These are phyloP conservation scores for Drosophila neotestacea DNA, from an alignment of 2,888 invertebrate species.

Conservation along the genomic window DNA sequence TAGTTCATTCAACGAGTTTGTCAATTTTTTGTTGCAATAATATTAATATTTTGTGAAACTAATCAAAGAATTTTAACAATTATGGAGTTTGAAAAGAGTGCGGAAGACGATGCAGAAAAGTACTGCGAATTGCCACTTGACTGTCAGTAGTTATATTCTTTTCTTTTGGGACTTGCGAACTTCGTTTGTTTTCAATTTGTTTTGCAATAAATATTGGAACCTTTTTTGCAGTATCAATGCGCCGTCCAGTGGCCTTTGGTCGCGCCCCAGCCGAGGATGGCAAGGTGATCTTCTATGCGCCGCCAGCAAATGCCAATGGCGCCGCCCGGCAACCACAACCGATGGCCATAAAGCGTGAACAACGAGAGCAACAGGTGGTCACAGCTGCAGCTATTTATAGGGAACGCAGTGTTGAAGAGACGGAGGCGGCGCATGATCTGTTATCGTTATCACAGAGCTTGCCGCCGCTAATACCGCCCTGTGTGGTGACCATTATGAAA, in stretches of 20 bases:
- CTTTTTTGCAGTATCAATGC: slow-evolving; percentile 65
- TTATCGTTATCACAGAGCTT: slow-evolving; percentile 91
- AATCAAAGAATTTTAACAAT: neutral
- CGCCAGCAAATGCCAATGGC: slow-evolving; percentile 80
- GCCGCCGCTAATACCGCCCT: slow-evolving; percentile 90
- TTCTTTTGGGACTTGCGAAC: neutral
- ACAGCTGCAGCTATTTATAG: slow-evolving; percentile 75
- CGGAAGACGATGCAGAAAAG: neutral
- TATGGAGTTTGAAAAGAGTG: neutral
- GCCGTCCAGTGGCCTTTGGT: slow-evolving; percentile 76
- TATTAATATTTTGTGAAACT: neutral
- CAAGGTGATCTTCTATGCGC: slow-evolving; percentile 85
- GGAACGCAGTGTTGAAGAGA: slow-evolving; percentile 92
- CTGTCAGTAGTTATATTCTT: slow-evolving; percentile 30
- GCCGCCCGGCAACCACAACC: slow-evolving; percentile 53
- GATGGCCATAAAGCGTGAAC: slow-evolving; percentile 64
- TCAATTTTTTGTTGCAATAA: slow-evolving; percentile 7
- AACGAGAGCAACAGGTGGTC: slow-evolving; percentile 50
- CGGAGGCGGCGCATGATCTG: slow-evolving; percentile 94
- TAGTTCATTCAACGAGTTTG: neutral
- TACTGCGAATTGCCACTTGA: slow-evolving; percentile 13
- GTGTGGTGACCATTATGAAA: slow-evolving; percentile 88
- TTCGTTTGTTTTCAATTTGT: neutral
- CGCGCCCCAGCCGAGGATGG: slow-evolving; percentile 80
- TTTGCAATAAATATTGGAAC: slow-evolving; percentile 31